Base-by-base conservation (phyloP, 1,140 invertebrate species). In the Neuroterus valhalla region DNA sequence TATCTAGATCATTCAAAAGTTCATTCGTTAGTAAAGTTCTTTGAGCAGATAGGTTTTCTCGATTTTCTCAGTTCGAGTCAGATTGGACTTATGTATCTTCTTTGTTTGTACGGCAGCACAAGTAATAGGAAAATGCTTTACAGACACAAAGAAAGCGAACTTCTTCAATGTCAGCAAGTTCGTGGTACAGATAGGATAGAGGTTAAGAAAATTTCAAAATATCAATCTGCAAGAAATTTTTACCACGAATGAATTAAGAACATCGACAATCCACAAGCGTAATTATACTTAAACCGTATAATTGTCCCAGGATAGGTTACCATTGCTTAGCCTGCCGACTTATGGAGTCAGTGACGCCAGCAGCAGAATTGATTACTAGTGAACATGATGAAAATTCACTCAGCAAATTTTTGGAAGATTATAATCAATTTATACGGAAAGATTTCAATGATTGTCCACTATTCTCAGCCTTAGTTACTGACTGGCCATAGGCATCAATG, bases 401-500 rank as follows among this genome's bases (percentile, higher is more conserved):
- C n/a, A 38, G n/a, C 23, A 50, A 69, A 43, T 79, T 43, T 62
- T 66, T 76, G 2, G 43, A 43, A 21, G 19, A 46, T 68, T 62
- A 62, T 23, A 14, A 45, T 17, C 11, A 46, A n/a, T 71, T 71
- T 38, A 48, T 55, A 26, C 23, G 3, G 6, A n/a, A 55, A 2
- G 21, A 19, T 4, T n/a, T 21, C 8, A 68, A 76, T 10, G 17
- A 21, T 0, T 76, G 74, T 66, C 77, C 71, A n/a, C 17, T 71
- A 31, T 66, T 70, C 12, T 31, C 43, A 19, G 19, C 38, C 2
- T 17, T 76, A 12, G 42, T 73, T 2, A 43, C 44, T 31, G 77
- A 76, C 26, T 68, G 55, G 74, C 62, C 68, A 14, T 79, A 72
- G 70, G 77, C 44, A 23, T 23, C 38, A 14, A 68, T 76, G 8